Conservation (phyloP, 2,888 invertebrate genomes). For the Seira ritae region DNA sequence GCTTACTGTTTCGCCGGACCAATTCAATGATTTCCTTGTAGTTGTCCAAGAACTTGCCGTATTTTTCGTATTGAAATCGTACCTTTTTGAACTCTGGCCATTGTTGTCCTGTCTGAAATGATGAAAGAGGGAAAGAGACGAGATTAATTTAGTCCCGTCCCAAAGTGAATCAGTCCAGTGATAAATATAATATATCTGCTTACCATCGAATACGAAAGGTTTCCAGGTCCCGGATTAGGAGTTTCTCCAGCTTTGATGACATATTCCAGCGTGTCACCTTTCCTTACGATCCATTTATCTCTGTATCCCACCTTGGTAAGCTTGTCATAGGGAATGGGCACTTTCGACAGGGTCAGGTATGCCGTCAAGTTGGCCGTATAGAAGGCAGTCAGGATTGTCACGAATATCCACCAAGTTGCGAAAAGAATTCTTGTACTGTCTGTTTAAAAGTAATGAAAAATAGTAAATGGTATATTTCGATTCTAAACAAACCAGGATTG, state of each 20-base stretch:
- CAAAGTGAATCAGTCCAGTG: not conserved
- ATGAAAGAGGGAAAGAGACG: not conserved
- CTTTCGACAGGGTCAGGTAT: conserved; percentile 89
- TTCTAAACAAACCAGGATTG: no score
- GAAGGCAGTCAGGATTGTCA: conserved; percentile 90
- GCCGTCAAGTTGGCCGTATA: conserved; percentile 95
- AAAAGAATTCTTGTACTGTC: conserved; percentile 89
- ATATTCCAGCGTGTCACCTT: conserved; percentile 84
- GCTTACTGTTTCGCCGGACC: conserved; percentile 68
- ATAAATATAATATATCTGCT: no score
- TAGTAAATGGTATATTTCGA: no score
- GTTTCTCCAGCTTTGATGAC: conserved; percentile 77
- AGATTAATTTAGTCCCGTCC: no score
- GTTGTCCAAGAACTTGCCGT: conserved; percentile 67
- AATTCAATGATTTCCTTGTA: conserved; percentile 69
- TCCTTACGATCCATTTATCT: conserved; percentile 81
- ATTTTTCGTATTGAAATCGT: conserved; percentile 63
- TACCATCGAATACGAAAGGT: conserved; percentile 54
- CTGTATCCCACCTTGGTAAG: conserved; percentile 70
- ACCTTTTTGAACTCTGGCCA: conserved; percentile 72
- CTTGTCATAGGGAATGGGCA: conserved; percentile 85
- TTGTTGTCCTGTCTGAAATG: conserved; percentile 49
- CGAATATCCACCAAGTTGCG: conserved; percentile 95
- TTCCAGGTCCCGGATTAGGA: conserved; percentile 30
- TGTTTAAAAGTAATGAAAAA: no score